phyloP scores from a whole-genome alignment of 1,140 invertebrate genomes.

The Trialeurodes vaporariorum region DNA sequence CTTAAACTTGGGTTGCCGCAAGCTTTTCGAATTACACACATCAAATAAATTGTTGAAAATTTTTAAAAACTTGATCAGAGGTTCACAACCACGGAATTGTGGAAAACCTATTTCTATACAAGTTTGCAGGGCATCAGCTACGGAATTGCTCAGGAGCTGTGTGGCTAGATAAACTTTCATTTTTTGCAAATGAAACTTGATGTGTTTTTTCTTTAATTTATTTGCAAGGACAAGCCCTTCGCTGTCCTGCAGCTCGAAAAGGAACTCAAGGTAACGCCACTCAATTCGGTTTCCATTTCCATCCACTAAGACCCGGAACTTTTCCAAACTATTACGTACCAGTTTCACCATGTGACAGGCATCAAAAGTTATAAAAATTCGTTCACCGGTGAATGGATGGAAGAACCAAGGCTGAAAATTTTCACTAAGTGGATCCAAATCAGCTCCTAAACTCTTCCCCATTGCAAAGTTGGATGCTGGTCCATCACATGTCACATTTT shows the following conservation, averaged over 20 bases:
- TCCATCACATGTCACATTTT: conserved; percentile 30
- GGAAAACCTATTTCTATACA: background rate
- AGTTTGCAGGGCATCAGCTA: background rate
- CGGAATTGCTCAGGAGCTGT: background rate
- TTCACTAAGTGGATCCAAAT: conserved; percentile 18
- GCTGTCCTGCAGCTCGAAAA: background rate
- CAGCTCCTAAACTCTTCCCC: conserved; percentile 19
- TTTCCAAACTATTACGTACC: conserved; percentile 18
- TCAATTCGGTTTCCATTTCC: background rate
- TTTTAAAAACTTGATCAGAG: background rate
- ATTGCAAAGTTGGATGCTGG: conserved; percentile 24
- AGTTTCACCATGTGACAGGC: conserved; percentile 25
- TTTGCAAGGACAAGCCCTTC: background rate
- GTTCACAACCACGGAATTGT: background rate
- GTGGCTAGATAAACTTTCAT: background rate
- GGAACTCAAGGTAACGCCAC: background rate
- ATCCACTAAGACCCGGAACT: background rate
- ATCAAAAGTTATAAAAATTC: conserved; percentile 19
- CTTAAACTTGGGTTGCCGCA: background rate
- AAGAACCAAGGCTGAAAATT: conserved; percentile 15
- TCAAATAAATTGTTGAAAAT: background rate
- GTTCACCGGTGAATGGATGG: conserved; percentile 13
- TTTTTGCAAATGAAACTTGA: background rate
- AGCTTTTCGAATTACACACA: background rate
- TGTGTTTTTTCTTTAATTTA: conserved; percentile 3